Conservation (phyloP, 2,797 vertebrate genomes). For the Lutjanus argentimaculatus region DNA sequence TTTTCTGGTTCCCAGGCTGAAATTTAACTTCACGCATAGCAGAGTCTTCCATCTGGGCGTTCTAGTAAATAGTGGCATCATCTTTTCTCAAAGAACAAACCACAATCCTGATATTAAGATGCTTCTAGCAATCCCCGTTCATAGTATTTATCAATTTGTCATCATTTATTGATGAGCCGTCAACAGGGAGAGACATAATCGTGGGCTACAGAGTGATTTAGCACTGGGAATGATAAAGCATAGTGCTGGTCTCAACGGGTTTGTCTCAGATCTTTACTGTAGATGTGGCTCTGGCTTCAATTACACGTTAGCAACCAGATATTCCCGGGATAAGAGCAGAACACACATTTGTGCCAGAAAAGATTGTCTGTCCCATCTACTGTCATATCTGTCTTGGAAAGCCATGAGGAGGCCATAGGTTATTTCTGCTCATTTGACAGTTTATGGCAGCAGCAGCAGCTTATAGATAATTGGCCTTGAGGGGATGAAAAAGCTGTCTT, state of each 20-base stretch:
- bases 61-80: not conserved
- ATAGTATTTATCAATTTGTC: slow-evolving; percentile 53
- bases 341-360: slow-evolving; percentile 80
- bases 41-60: not conserved
- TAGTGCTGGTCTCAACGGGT: slow-evolving; percentile 72
- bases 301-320: slow-evolving; percentile 87
- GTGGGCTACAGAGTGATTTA: slow-evolving; percentile 76
- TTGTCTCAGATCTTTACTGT: slow-evolving; percentile 81
- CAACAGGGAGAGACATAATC: slow-evolving; percentile 20
- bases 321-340: slow-evolving; percentile 82
- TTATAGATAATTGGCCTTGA: slow-evolving; percentile 45
- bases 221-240: slow-evolving; percentile 76
- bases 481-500: slow-evolving; percentile 32
- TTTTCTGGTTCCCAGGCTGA: too few relatives aligned
- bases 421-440: slow-evolving; percentile 68
- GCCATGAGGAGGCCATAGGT: slow-evolving; percentile 53
- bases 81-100: not conserved
- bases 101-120: slow-evolving; percentile 4
- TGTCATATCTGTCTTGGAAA: slow-evolving; percentile 69
- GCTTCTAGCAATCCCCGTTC: slow-evolving; percentile 12
- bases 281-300: slow-evolving; percentile 87
- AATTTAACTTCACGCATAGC: slow-evolving; percentile 4
- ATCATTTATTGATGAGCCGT: slow-evolving; percentile 55
- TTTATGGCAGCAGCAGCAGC: slow-evolving; percentile 48
- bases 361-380: slow-evolving; percentile 75